Percentiles rank a stretch among this genome's conserved stretches.
Conservation (phyloP, 2,113 vertebrate genomes). For the Malaclemys terrapin region DNA sequence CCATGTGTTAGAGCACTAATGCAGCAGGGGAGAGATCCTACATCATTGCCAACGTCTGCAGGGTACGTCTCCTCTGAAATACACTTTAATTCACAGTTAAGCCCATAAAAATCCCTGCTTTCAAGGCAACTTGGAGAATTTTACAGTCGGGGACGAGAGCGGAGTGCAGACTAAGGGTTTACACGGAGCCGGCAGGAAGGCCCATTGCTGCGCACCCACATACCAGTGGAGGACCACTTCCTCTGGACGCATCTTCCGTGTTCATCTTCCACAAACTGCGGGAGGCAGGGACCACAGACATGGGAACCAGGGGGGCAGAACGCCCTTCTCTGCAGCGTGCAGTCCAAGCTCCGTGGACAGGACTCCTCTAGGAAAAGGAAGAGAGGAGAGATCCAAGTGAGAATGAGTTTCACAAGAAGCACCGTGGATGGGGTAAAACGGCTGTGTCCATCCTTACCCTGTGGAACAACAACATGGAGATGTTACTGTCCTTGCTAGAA, state of each 20-base stretch:
- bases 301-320: conserved; percentile 81
- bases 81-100: not conserved
- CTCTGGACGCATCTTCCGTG: conserved; percentile 79
- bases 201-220: fast-evolving
- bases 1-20: not conserved
- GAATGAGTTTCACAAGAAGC: not conserved
- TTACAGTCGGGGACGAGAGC: not conserved
- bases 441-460: not conserved
- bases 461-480: not conserved
- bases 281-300: conserved; percentile 88
- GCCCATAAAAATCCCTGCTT: not conserved
- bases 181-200: not conserved
- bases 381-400: not conserved
- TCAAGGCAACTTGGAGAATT: not conserved
- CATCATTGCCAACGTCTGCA: not conserved
- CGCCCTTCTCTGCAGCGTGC: conserved; percentile 84
- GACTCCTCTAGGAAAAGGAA: conserved; percentile 68
- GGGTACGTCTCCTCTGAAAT: not conserved
- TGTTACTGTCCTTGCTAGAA: not conserved
- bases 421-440: not conserved
- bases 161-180: not conserved
- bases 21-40: not conserved
- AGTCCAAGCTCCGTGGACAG: conserved; percentile 90
- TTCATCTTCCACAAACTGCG: conserved; percentile 82
- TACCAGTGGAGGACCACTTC: conserved; percentile 58